Evolutionary conservation across 1,140 invertebrate species (phyloP).

Genomic region (Lutraria rhynchaena): DNA sequence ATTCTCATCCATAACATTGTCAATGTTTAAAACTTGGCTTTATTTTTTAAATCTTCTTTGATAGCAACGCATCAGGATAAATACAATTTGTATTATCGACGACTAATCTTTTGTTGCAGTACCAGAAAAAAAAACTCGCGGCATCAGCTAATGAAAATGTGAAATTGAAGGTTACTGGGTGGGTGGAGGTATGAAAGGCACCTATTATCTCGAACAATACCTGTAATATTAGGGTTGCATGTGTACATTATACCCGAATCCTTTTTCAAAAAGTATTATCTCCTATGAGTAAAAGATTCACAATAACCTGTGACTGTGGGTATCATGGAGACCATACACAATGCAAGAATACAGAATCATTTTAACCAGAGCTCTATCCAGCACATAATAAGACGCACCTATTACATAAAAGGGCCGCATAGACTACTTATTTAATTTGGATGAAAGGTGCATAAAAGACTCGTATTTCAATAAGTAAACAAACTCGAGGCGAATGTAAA

Average conservation of each 20-base stretch:
- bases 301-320: neutral
- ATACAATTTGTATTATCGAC: neutral
- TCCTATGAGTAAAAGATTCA: slow-evolving; percentile 9
- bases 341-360: slow-evolving; percentile 6
- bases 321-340: slow-evolving; percentile 16
- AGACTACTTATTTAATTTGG: slow-evolving; percentile 30
- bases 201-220: neutral
- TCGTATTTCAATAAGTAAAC: slow-evolving; percentile 34
- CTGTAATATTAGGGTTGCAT: slow-evolving; percentile 26
- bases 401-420: slow-evolving; percentile 26
- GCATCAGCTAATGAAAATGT: slow-evolving; percentile 36
- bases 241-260: slow-evolving; percentile 8
- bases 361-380: slow-evolving; percentile 30
- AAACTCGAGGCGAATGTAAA: slow-evolving; percentile 8
- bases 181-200: neutral
- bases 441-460: neutral
- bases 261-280: slow-evolving; percentile 38
- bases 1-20: slow-evolving; percentile 13
- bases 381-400: slow-evolving; percentile 14
- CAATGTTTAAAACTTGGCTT: slow-evolving; percentile 5
- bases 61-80: slow-evolving; percentile 10
- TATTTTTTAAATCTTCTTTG: slow-evolving; percentile 6
- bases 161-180: slow-evolving; percentile 29
- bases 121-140: neutral
- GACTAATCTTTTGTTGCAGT: neutral